phyloP scores from a whole-genome alignment of 1,140 invertebrate species.

The Tribolium madens region DNA sequence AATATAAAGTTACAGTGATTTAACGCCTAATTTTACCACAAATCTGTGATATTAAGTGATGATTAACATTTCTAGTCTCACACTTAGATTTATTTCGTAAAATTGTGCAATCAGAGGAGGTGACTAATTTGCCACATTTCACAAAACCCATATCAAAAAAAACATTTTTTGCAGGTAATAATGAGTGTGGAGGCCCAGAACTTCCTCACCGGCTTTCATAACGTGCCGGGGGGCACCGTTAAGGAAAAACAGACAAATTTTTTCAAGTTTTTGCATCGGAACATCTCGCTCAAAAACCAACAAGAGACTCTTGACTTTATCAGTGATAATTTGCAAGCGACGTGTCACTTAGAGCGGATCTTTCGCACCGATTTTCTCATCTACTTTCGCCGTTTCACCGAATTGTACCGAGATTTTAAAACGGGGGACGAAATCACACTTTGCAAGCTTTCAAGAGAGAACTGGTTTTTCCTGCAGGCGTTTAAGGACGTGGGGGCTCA shows the following conservation, averaged over 20 bases:
- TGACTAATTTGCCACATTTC: neutral
- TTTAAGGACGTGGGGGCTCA: neutral
- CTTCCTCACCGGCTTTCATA: neutral
- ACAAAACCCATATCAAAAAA: neutral
- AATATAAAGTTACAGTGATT: too few species aligned
- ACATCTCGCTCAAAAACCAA: neutral
- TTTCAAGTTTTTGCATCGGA: neutral
- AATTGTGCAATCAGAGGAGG: neutral
- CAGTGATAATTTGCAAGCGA: neutral
- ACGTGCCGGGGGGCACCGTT: neutral
- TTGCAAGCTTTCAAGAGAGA: slow-evolving; percentile 1
- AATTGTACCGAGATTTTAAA: slow-evolving; percentile 1
- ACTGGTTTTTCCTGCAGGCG: slow-evolving; percentile 12
- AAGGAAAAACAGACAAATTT: slow-evolving; percentile 4
- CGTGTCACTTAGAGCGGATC: neutral
- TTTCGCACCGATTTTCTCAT: slow-evolving; percentile 26
- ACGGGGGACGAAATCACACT: slow-evolving; percentile 25
- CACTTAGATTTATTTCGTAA: neutral
- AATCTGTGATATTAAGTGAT: too few species aligned
- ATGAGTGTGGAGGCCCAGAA: neutral
- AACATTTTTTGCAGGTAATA: neutral
- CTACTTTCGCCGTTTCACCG: slow-evolving; percentile 1
- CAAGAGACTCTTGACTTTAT: neutral
- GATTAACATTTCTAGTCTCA: too few species aligned
- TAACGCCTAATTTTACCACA: too few species aligned